These are phyloP conservation scores for Drosophila tani DNA, from an alignment of 1,140 invertebrate species.

Conservation along the genomic window DNA sequence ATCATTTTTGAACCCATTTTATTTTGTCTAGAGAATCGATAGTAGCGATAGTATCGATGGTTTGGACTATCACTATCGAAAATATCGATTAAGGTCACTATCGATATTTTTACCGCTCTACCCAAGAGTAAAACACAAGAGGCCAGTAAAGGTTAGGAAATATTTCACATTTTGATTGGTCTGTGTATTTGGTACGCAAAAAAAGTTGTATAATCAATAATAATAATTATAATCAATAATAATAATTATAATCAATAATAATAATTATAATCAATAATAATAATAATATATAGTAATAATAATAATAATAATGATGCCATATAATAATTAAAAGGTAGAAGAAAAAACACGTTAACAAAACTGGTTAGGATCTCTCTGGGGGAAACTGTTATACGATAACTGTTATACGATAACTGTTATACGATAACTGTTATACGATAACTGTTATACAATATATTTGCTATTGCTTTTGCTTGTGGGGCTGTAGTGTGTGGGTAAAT, in stretches of 20 bases:
- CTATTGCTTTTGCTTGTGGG: conserved; percentile 42
- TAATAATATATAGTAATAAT: conserved; percentile 26
- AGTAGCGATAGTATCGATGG: no score
- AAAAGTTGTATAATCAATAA: conserved; percentile 67
- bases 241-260: conserved; percentile 26
- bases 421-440: no score
- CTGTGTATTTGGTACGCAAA: conserved; percentile 78
- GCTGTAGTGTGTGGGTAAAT: conserved; percentile 21
- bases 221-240: conserved; percentile 21
- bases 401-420: no score
- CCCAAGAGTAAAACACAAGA: conserved; percentile 9
- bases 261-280: conserved; percentile 30
- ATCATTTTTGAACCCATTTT: no score
- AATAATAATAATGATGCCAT: conserved; percentile 65
- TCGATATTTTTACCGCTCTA: no score
- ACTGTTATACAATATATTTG: conserved; percentile 1
- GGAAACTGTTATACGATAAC: no score
- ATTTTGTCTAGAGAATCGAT: no score
- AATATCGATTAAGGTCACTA: no score
- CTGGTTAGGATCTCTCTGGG: conserved; percentile 15
- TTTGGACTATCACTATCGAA: no score
- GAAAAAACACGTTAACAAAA: conserved; percentile 75
- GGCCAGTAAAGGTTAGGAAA: conserved; percentile 44
- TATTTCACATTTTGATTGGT: conserved; percentile 69
- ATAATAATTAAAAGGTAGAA: conserved; percentile 54